These are phyloP conservation scores for Pygoscelis adeliae DNA, from an alignment of 2,113 vertebrate species.

Conservation along the genomic window DNA sequence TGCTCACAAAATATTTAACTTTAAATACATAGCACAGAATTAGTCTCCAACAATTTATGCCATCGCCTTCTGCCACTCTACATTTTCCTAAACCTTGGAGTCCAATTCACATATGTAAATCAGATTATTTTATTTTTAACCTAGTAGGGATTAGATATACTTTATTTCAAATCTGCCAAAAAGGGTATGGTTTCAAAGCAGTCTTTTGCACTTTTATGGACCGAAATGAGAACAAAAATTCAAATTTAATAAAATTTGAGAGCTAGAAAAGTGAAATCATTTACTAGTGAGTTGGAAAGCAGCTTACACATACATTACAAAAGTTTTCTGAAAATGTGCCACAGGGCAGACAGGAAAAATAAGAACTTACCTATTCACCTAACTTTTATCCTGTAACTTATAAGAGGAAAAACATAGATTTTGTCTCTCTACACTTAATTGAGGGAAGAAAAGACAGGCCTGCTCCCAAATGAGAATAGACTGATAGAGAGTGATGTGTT, in stretches of 20 bases:
- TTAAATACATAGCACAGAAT: slow-evolving; percentile 53
- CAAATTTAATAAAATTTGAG: slow-evolving; percentile 70
- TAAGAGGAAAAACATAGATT: slow-evolving; percentile 45
- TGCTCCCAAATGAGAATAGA: slow-evolving; percentile 42
- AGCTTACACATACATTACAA: neutral
- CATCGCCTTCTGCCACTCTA: slow-evolving; percentile 9
- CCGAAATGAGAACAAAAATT: slow-evolving; percentile 62
- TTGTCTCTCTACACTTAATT: slow-evolving; percentile 51
- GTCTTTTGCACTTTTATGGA: slow-evolving; percentile 38
- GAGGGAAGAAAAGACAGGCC: slow-evolving; percentile 61
- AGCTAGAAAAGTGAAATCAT: slow-evolving; percentile 8
- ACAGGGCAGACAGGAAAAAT: neutral
- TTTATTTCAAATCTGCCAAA: slow-evolving; percentile 51
- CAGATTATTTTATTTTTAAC: slow-evolving; percentile 66
- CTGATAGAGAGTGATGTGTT: slow-evolving; percentile 8
- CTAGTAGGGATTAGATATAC: slow-evolving; percentile 18
- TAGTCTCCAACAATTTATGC: slow-evolving; percentile 48
- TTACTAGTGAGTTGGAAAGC: neutral
- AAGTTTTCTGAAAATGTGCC: slow-evolving; percentile 48
- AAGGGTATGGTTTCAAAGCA: slow-evolving; percentile 49
- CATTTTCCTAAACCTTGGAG: slow-evolving; percentile 46
- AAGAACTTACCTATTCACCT: slow-evolving; percentile 31
- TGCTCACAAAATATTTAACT: slow-evolving; percentile 59
- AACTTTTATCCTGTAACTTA: slow-evolving; percentile 24
- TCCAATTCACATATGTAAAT: slow-evolving; percentile 42